Evolutionary conservation across 2,113 vertebrate species (phyloP).

Genomic region (Mustela lutreola): DNA sequence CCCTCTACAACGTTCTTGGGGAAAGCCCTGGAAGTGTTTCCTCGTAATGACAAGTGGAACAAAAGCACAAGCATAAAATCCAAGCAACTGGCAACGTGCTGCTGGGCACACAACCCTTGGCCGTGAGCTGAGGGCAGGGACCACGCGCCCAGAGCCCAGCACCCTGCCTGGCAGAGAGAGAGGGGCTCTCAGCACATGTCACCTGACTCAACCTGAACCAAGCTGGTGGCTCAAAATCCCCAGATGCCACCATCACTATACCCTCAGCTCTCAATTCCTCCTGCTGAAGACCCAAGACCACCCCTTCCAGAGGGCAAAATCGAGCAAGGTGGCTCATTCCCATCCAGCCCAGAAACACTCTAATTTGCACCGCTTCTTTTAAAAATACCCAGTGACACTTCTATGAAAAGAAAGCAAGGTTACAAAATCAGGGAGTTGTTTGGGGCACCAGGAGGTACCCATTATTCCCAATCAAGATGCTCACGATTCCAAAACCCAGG

Average conservation of each 20-base stretch:
- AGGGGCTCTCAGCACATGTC: neutral
- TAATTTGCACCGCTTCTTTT: slow-evolving; percentile 41
- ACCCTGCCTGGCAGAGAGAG: neutral
- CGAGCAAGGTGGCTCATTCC: slow-evolving; percentile 18
- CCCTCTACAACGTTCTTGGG: neutral
- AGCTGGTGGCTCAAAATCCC: neutral
- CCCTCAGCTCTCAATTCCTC: neutral
- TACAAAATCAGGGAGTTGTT: slow-evolving; percentile 70
- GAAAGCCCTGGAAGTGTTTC: neutral
- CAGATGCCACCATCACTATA: neutral
- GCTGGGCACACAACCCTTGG: rapidly evolving
- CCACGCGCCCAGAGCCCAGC: neutral
- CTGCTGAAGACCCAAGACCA: neutral
- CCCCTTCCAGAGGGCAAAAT: neutral
- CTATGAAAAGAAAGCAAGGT: slow-evolving; percentile 79
- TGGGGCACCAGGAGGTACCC: slow-evolving; percentile 76
- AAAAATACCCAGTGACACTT: slow-evolving; percentile 54
- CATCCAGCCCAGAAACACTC: slow-evolving; percentile 44
- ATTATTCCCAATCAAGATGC: slow-evolving; percentile 75
- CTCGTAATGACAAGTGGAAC: neutral
- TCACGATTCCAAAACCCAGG: slow-evolving; percentile 76
- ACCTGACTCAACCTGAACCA: neutral
- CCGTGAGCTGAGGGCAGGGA: neutral
- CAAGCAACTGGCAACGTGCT: neutral
- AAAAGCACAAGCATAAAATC: neutral